These are phyloP conservation scores for Hydropsyche tenuis DNA, from an alignment of 1,140 invertebrate genomes.

Conservation along the genomic window DNA sequence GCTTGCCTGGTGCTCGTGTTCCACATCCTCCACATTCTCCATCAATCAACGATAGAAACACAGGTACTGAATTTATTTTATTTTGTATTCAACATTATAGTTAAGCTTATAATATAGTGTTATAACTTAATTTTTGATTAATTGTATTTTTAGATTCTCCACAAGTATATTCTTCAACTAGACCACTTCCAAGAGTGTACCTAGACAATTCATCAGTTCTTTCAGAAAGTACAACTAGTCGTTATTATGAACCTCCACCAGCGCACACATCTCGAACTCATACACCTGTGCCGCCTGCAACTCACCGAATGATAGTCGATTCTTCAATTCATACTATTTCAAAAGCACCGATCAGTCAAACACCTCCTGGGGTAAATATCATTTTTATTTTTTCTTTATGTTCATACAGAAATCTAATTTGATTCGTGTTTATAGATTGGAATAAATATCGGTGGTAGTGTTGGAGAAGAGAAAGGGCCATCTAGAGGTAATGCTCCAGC, in stretches of 20 bases:
- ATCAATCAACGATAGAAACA: constrained; percentile 77
- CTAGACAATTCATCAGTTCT: constrained; percentile 57
- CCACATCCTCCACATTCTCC: constrained; percentile 61
- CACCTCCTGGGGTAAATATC: constrained; percentile 37
- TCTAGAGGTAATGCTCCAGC: constrained; percentile 51
- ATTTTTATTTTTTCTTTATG: constrained; percentile 1
- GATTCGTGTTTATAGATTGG: constrained; percentile 34
- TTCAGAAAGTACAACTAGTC: constrained; percentile 55
- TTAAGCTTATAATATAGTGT: too few species aligned
- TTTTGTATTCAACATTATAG: too few species aligned
- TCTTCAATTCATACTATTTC: constrained; percentile 19
- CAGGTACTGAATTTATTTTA: constrained; percentile 62
- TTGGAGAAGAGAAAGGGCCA: constrained; percentile 52
- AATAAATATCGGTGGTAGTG: constrained; percentile 51
- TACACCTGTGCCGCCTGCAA: constrained; percentile 27
- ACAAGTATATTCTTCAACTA: constrained; percentile 69
- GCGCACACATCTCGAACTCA: constrained; percentile 64
- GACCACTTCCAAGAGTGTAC: constrained; percentile 42
- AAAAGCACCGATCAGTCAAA: constrained; percentile 31
- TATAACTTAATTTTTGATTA: constrained; percentile 24
- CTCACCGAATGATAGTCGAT: constrained; percentile 35
- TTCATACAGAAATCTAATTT: too few species aligned
- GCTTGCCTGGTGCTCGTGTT: constrained; percentile 62
- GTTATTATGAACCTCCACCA: constrained; percentile 69
- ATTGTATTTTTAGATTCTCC: constrained; percentile 66